Conservation (phyloP, 2,888 invertebrate species). For the Euphydryas editha region DNA sequence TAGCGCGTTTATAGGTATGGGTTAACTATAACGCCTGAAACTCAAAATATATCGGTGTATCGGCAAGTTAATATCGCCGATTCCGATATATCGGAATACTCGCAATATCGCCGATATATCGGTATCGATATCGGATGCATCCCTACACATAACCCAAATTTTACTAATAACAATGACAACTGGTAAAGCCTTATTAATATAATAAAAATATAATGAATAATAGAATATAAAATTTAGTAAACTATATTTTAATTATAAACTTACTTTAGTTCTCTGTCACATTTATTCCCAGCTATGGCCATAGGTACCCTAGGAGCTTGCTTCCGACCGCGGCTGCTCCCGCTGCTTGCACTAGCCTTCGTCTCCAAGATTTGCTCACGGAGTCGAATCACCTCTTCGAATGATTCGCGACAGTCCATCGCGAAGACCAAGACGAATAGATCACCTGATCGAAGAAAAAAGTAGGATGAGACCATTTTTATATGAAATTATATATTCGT, state of each 20-base stretch:
- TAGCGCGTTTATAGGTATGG: no score
- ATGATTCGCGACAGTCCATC: slow-evolving; percentile 93
- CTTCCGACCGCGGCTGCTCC: slow-evolving; percentile 83
- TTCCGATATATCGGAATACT: no score
- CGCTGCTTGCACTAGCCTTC: slow-evolving; percentile 89
- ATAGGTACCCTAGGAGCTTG: slow-evolving; percentile 90
- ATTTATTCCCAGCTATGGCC: slow-evolving; percentile 94
- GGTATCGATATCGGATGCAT: no score
- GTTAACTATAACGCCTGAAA: no score
- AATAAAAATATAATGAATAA: no score
- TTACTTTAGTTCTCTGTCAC: slow-evolving; percentile 91
- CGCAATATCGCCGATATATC: no score
- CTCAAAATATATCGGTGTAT: no score
- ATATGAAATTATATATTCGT: background rate
- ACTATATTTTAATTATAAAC: slow-evolving; percentile 53
- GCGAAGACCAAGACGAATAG: slow-evolving; percentile 92
- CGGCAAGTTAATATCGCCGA: no score
- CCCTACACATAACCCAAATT: no score
- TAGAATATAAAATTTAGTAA: no score
- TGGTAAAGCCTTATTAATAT: background rate
- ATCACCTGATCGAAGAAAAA: slow-evolving; percentile 82
- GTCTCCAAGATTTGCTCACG: slow-evolving; percentile 93
- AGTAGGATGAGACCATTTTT: background rate
- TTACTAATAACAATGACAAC: no score
- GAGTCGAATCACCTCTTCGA: slow-evolving; percentile 91